Percentiles rank a stretch among this genome's conserved stretches.
These are phyloP conservation scores for Rhinolophus ferrumequinum DNA, from an alignment of 2,113 vertebrate species.

Conservation along the genomic window DNA sequence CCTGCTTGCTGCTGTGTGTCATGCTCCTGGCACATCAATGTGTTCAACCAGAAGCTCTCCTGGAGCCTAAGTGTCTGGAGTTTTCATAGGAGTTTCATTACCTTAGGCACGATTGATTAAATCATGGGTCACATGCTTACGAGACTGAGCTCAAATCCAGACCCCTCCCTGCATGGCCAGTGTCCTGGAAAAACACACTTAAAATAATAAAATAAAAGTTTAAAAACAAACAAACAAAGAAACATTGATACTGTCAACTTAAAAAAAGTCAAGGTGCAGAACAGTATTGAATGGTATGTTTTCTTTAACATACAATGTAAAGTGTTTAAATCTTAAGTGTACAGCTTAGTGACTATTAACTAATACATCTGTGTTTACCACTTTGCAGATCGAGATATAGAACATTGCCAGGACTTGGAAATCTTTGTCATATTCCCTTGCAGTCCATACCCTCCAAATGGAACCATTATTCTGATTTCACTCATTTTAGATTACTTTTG, in stretches of 20 bases:
- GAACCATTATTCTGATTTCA: neutral
- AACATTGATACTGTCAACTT: too few relatives aligned
- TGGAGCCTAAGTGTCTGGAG: neutral
- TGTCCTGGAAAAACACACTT: too few relatives aligned
- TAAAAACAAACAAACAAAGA: too few relatives aligned
- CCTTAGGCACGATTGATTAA: neutral
- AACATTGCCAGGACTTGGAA: conserved; percentile 17
- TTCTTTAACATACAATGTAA: neutral
- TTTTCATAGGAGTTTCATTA: neutral
- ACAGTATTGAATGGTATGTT: neutral
- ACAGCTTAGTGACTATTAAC: neutral
- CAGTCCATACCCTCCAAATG: neutral
- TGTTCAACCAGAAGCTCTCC: neutral
- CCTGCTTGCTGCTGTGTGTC: neutral
- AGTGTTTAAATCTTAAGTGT: neutral
- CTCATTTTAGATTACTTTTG: neutral
- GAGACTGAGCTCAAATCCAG: neutral
- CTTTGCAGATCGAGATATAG: neutral
- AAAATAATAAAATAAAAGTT: too few relatives aligned
- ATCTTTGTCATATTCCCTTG: neutral
- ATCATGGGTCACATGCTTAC: neutral
- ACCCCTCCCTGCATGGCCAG: neutral
- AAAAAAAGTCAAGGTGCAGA: neutral
- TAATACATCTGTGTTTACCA: neutral
- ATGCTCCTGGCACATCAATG: neutral